Evolutionary conservation across 2,113 vertebrate genomes (phyloP).

Genomic region (Podarcis cretensis): DNA sequence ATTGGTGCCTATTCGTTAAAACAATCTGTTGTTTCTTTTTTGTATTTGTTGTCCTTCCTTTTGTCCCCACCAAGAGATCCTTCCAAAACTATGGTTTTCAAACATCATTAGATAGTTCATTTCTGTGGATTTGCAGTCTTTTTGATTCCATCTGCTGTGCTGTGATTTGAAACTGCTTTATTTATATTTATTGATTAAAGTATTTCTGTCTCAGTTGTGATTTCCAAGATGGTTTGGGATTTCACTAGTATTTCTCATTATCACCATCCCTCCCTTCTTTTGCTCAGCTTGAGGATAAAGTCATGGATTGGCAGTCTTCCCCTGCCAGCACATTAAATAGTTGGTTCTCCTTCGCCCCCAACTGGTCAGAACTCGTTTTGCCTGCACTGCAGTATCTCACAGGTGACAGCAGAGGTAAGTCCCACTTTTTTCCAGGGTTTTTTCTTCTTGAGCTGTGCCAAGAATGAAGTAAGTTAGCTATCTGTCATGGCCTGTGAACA

Average conservation of each 20-base stretch:
- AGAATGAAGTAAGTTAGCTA: background rate
- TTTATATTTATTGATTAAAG: background rate
- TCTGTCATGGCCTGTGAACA: background rate
- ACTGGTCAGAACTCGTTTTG: conserved; percentile 94
- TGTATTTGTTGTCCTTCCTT: background rate
- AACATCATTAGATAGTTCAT: background rate
- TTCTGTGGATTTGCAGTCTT: background rate
- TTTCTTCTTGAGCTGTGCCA: background rate
- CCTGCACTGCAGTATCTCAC: conserved; percentile 92
- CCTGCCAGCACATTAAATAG: conserved; percentile 91
- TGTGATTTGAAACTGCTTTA: background rate
- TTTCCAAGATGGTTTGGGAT: background rate
- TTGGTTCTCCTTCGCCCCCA: conserved; percentile 91
- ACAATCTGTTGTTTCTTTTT: background rate
- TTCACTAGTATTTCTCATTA: background rate
- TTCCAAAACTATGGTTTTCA: background rate
- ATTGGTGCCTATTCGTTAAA: background rate
- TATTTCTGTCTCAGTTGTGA: background rate
- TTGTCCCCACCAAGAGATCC: background rate
- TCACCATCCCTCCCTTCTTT: background rate
- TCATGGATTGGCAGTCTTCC: conserved; percentile 92
- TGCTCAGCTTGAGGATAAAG: conserved; percentile 91
- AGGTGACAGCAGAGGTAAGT: conserved; percentile 89
- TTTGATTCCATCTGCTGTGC: background rate
- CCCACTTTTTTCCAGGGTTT: background rate